Conservation (phyloP, 2,113 vertebrate species). For the Strix uralensis region DNA sequence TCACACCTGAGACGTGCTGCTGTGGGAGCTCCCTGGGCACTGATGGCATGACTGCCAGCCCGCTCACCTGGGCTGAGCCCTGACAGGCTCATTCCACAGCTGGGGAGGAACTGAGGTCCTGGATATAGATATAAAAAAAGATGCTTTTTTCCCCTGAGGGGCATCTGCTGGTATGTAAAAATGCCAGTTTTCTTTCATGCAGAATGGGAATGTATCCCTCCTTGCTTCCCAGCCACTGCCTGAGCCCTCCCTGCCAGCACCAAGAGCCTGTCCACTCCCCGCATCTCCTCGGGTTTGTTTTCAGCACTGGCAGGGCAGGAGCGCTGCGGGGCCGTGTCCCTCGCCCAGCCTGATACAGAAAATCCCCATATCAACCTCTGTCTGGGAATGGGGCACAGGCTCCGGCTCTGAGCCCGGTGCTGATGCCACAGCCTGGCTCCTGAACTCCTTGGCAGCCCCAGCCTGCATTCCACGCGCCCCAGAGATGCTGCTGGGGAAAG, state of each 20-base stretch:
- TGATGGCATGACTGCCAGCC: neutral
- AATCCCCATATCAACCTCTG: neutral
- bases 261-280: neutral
- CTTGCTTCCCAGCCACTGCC: rapidly evolving
- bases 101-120: neutral
- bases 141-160: neutral
- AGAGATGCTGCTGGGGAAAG: neutral
- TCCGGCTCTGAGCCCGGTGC: rapidly evolving
- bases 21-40: neutral
- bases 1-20: neutral
- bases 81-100: neutral
- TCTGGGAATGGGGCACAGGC: neutral
- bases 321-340: rapidly evolving
- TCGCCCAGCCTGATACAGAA: neutral
- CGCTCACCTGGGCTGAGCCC: neutral
- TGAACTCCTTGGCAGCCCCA: neutral
- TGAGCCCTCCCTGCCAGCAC: neutral
- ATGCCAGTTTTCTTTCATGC: neutral
- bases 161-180: neutral
- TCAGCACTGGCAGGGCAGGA: neutral
- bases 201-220: neutral
- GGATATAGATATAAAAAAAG: neutral
- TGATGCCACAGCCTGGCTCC: neutral
- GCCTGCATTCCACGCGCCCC: neutral
- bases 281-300: rapidly evolving